Evolutionary conservation across 2,888 invertebrate genomes (phyloP).

Genomic region (Megamerina dolium): DNA sequence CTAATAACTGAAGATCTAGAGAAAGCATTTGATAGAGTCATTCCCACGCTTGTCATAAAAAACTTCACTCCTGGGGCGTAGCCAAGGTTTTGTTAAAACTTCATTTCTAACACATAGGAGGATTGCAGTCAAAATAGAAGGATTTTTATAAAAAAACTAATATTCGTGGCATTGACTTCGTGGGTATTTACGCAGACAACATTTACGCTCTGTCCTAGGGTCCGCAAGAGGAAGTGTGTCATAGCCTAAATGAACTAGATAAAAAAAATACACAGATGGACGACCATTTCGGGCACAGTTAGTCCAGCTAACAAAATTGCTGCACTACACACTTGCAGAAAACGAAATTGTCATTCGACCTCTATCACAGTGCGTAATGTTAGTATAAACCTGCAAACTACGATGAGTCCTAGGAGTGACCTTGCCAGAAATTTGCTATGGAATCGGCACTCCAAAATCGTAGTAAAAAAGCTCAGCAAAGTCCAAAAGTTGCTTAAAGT

Average conservation of each 20-base stretch:
- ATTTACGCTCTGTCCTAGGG: conserved; percentile 10
- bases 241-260: background rate
- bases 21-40: conserved; percentile 11
- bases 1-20: conserved; percentile 10
- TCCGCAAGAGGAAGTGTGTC: background rate
- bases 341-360: background rate
- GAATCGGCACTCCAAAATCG: conserved; percentile 7
- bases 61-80: conserved; percentile 6
- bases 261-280: conserved; percentile 3
- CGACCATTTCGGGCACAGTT: too few species aligned
- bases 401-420: conserved; percentile 8
- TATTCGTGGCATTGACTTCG: conserved; percentile 3
- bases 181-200: conserved; percentile 12
- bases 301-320: too few species aligned
- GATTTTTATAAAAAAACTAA: background rate
- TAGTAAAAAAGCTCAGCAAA: conserved; percentile 2
- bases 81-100: conserved; percentile 1
- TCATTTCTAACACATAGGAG: conserved; percentile 6
- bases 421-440: conserved; percentile 13
- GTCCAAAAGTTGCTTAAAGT: conserved; percentile 10
- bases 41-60: too few species aligned
- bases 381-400: background rate
- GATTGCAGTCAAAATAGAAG: conserved; percentile 7
- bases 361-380: background rate
- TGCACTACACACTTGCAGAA: conserved; percentile 7